phyloP scores from a whole-genome alignment of 2,797 vertebrate species.

The Rachycentron canadum region DNA sequence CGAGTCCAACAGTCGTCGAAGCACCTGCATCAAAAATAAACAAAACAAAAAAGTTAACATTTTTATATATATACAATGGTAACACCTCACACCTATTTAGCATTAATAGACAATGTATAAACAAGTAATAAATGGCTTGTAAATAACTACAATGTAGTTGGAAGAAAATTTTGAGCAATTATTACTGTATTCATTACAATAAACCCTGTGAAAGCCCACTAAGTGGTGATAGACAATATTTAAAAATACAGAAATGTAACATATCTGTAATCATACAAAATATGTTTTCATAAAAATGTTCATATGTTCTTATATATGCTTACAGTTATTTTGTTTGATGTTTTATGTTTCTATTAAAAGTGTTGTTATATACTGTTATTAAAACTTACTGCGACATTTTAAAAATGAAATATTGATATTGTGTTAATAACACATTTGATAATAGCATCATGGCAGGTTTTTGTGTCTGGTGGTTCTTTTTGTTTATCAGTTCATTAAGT shows the following conservation, averaged over 20 bases:
- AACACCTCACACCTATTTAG: background rate
- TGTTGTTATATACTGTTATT: too few relatives aligned
- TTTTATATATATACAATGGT: background rate
- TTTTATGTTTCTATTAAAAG: background rate
- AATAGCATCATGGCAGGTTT: too few relatives aligned
- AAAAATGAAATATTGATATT: too few relatives aligned
- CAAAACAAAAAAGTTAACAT: background rate
- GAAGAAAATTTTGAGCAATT: background rate
- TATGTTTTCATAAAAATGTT: background rate
- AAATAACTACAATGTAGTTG: background rate
- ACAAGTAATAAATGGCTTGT: background rate
- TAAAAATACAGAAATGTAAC: background rate
- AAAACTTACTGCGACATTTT: too few relatives aligned
- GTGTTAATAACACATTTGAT: background rate
- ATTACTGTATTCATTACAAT: background rate
- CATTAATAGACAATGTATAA: background rate
- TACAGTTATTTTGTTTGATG: background rate
- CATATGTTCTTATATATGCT: background rate
- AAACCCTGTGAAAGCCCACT: too few relatives aligned
- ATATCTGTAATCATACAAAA: background rate
- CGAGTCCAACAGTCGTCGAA: constrained; percentile 85
- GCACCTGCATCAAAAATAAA: constrained; percentile 63
- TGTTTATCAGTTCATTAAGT: background rate
- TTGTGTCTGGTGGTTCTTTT: background rate
- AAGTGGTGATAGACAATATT: background rate